A percentile compares a stretch with the other conserved stretches of the same genome.
phyloP scores from a whole-genome alignment of 2,888 invertebrate genomes.

The Suillia variegata region DNA sequence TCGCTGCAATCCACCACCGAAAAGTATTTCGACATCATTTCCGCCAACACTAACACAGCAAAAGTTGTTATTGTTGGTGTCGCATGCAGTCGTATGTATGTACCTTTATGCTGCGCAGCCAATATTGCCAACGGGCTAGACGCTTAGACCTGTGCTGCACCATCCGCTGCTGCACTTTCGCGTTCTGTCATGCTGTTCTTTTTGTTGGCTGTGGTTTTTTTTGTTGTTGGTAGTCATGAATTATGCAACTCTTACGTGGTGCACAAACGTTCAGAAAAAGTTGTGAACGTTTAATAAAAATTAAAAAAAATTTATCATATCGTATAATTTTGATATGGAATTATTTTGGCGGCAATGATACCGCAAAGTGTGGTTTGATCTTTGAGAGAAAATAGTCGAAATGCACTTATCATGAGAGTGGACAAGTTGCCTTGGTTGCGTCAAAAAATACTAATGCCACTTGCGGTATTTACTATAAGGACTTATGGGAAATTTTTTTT shows the following conservation, averaged over 20 bases:
- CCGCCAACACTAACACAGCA: not conserved
- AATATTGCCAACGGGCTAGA: too few species aligned
- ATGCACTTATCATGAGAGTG: not conserved
- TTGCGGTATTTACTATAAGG: too few species aligned
- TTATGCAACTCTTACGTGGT: slow-evolving; percentile 7
- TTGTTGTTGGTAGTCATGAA: not conserved
- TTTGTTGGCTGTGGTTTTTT: not conserved
- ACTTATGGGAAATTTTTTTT: too few species aligned
- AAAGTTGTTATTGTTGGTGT: not conserved
- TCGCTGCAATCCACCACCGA: not conserved
- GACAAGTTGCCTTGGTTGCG: not conserved
- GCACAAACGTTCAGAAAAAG: not conserved
- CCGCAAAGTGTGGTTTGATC: slow-evolving; percentile 4
- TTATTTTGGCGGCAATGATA: slow-evolving; percentile 18
- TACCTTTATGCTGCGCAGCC: not conserved
- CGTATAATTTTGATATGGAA: not conserved
- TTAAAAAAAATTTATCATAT: too few species aligned
- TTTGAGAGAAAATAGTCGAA: not conserved
- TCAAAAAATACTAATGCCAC: too few species aligned
- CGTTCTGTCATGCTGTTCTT: not conserved
- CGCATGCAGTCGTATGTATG: not conserved
- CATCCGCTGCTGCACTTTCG: not conserved
- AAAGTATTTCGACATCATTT: not conserved
- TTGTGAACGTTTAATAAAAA: not conserved
- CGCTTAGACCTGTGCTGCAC: not conserved